Evolutionary conservation across 2,888 invertebrate genomes (phyloP).

Genomic region (Horisme vitalbata): DNA sequence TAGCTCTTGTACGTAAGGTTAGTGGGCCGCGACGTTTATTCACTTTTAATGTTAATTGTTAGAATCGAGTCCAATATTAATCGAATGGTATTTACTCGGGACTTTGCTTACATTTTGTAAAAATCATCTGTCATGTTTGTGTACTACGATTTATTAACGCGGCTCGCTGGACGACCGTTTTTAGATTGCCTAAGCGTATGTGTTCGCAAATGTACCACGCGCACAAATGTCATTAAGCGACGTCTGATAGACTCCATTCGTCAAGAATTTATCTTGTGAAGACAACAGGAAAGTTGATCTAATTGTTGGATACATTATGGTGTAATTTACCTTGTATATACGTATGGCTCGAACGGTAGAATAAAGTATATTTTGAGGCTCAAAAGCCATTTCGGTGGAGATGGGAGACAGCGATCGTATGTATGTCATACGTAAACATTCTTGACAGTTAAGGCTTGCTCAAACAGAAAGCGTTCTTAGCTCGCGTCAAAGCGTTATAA

Average conservation of each 20-base stretch:
- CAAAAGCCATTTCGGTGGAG: constrained; percentile 49
- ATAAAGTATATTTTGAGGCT: constrained; percentile 69
- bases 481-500: too few species aligned
- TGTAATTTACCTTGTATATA: constrained; percentile 79
- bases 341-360: constrained; percentile 74
- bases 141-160: constrained; percentile 27
- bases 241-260: constrained; percentile 70
- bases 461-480: too few species aligned
- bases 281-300: constrained; percentile 58
- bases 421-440: constrained; percentile 70
- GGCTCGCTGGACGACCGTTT: constrained; percentile 28
- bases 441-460: constrained; percentile 60
- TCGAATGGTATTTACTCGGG: constrained; percentile 32
- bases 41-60: constrained; percentile 30
- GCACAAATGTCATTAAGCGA: constrained; percentile 67
- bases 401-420: constrained; percentile 54
- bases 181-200: constrained; percentile 6
- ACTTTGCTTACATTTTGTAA: constrained; percentile 32
- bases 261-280: constrained; percentile 47
- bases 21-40: constrained; percentile 40
- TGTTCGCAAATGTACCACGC: constrained; percentile 46
- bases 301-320: constrained; percentile 67
- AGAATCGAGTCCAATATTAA: constrained; percentile 31
- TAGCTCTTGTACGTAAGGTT: constrained; percentile 36
- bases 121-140: constrained; percentile 23